These are phyloP conservation scores for Nemopilema nomurai DNA, from an alignment of 30 jellyfish, hydroid and myxozoan genomes.

Conservation along the genomic window DNA sequence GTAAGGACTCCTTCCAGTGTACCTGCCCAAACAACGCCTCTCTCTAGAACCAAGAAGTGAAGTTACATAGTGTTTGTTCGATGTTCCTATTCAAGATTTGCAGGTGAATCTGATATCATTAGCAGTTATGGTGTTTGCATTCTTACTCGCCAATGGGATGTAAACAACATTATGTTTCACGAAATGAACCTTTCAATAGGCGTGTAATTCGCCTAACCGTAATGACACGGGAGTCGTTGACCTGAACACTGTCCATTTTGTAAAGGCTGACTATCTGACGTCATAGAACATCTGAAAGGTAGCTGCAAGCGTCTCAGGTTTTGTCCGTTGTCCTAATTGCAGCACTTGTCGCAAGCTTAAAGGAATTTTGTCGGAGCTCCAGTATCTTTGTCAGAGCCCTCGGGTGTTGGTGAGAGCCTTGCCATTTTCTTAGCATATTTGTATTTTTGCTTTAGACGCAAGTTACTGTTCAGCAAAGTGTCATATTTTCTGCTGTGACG, in stretches of 20 bases:
- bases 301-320: no score
- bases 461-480: no score
- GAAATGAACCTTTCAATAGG: no score
- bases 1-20: neutral
- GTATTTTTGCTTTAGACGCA: neutral
- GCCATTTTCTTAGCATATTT: neutral
- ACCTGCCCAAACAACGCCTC: neutral
- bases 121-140: neutral
- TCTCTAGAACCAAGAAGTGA: neutral
- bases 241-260: neutral
- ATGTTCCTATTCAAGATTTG: neutral
- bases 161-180: neutral
- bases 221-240: neutral
- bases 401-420: neutral
- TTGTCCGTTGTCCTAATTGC: neutral
- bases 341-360: no score
- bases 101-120: neutral
- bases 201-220: no score
- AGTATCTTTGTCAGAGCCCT: neutral
- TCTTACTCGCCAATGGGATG: neutral
- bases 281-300: no score
- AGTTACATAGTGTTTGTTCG: neutral
- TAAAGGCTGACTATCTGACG: no score
- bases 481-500: no score
- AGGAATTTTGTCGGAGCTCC: neutral